phyloP scores from a whole-genome alignment of 2,113 vertebrate species.

The Xiphorhynchus elegans region DNA sequence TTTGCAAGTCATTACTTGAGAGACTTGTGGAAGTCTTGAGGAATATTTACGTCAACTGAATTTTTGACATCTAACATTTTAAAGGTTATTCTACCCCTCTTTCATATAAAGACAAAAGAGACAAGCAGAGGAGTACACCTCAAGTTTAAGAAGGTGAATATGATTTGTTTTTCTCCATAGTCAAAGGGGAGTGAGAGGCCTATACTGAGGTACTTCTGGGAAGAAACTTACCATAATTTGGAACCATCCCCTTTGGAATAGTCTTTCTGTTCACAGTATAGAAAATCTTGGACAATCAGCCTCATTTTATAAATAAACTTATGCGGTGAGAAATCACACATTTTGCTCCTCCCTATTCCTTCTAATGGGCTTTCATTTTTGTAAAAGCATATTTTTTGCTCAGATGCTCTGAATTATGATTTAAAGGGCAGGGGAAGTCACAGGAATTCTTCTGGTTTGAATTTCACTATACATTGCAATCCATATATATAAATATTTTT shows the following conservation, averaged over 20 bases:
- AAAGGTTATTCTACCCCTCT: background rate
- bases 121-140: background rate
- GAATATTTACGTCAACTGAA: background rate
- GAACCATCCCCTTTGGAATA: background rate
- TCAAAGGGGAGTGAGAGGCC: background rate
- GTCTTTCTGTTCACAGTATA: background rate
- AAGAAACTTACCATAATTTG: background rate
- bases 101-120: background rate
- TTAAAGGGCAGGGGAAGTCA: background rate
- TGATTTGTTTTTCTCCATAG: background rate
- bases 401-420: background rate
- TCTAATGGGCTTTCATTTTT: background rate
- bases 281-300: background rate
- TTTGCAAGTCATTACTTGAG: background rate
- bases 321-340: background rate
- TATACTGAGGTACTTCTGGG: background rate
- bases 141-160: background rate
- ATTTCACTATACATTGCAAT: background rate
- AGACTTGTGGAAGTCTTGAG: background rate
- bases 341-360: background rate
- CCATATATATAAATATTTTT: background rate
- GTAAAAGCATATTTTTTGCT: background rate
- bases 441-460: background rate
- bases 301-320: background rate
- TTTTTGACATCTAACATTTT: background rate